Percentiles rank a stretch among this genome's conserved stretches.
Conservation (phyloP, 2,113 vertebrate genomes). For the Notechis scutatus region DNA sequence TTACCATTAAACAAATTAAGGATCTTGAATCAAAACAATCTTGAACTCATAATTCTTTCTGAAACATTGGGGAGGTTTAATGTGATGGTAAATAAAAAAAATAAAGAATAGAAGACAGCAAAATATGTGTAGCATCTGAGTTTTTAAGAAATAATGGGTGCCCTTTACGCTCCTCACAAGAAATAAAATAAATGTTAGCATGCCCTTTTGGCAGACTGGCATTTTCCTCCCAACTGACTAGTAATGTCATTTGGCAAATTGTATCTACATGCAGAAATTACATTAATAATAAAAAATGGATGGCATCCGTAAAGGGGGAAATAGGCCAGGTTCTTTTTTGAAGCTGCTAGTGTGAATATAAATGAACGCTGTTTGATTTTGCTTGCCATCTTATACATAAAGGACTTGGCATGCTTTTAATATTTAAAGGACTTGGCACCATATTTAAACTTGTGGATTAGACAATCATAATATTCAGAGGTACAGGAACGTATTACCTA, state of each 20-base stretch:
- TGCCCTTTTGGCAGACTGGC: not conserved
- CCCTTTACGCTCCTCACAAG: not conserved
- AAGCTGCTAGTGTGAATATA: not conserved
- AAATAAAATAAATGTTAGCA: not conserved
- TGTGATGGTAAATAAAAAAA: conserved; percentile 8
- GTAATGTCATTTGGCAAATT: conserved; percentile 1
- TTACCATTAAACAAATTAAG: conserved; percentile 21
- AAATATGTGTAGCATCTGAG: not conserved
- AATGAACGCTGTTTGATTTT: not conserved
- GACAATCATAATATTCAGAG: not conserved
- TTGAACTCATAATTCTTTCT: conserved; percentile 44
- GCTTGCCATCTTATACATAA: not conserved
- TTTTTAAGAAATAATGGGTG: conserved; percentile 11
- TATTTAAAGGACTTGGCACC: not conserved
- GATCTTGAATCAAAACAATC: conserved; percentile 28
- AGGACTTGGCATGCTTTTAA: not conserved
- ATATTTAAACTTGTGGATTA: not conserved
- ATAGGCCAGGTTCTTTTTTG: not conserved
- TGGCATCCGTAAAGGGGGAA: not conserved
- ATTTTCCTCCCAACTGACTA: not conserved
- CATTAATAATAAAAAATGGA: conserved; percentile 5
- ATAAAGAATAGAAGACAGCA: not conserved
- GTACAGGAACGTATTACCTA: not conserved
- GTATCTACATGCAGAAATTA: not conserved
- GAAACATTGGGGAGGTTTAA: conserved; percentile 43